These are phyloP conservation scores for Rhinophrynus dorsalis DNA, from an alignment of 2,797 vertebrate genomes.

Conservation along the genomic window DNA sequence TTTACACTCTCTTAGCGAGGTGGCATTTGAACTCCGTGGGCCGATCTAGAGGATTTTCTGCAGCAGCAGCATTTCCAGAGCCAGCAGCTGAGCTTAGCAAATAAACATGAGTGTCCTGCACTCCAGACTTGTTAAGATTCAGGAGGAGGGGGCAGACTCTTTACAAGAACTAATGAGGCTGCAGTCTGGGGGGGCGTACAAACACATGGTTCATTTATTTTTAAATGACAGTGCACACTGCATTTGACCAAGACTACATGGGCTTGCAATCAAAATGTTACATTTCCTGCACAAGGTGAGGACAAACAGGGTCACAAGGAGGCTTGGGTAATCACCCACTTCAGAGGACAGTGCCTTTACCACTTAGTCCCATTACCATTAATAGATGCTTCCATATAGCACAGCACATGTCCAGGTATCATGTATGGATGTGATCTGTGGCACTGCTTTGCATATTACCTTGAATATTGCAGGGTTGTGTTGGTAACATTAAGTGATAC, in stretches of 20 bases:
- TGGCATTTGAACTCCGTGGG: slow-evolving; percentile 49
- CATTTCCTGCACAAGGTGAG: too few species aligned
- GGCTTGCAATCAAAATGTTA: slow-evolving; percentile 17
- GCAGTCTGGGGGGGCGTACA: slow-evolving; percentile 20
- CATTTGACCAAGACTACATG: neutral
- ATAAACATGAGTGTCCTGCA: slow-evolving; percentile 47
- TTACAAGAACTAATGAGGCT: slow-evolving; percentile 48
- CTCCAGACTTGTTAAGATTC: slow-evolving; percentile 45
- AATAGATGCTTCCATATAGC: too few species aligned
- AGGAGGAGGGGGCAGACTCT: slow-evolving; percentile 28
- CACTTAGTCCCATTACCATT: too few species aligned
- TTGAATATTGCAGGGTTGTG: too few species aligned
- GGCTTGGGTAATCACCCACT: too few species aligned
- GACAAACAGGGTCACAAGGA: neutral
- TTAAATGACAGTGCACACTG: slow-evolving; percentile 4
- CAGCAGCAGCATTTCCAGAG: slow-evolving; percentile 35
- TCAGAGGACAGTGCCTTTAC: too few species aligned
- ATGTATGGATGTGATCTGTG: too few species aligned
- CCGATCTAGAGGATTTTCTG: slow-evolving; percentile 35
- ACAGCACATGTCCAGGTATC: too few species aligned
- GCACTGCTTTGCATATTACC: too few species aligned
- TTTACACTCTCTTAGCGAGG: slow-evolving; percentile 17
- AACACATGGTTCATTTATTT: slow-evolving; percentile 29
- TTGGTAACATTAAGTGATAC: too few species aligned
- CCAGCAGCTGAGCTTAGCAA: slow-evolving; percentile 49